Evolutionary conservation across 2,888 invertebrate genomes (phyloP), one percentile per base, ranked within the genome.

Genomic region (Cynaeus angustus): DNA sequence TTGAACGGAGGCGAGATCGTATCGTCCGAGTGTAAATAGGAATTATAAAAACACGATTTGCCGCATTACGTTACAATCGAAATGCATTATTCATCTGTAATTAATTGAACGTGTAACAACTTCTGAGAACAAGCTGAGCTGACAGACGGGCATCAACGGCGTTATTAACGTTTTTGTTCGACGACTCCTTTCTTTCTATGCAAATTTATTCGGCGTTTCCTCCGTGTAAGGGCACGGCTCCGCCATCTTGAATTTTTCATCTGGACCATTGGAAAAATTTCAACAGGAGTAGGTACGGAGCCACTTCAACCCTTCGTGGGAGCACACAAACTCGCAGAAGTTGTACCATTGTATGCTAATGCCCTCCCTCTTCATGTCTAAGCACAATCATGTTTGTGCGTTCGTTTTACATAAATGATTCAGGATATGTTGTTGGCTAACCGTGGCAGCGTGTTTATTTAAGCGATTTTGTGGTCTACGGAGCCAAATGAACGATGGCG

Each of bases 51-150:
- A 62, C 62, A 62, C 50, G 62, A 62, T 62, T 62, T 59, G 65
- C 65, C 55, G 53, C 45, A 55, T 65, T 65, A 62, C 50, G 30
- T 67, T 61, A 46, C 53, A 67, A 67, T 53, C 55, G 59, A 61
- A 59, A 61, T 67, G 43, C 52, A 61, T 45, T 61, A 67, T 67
- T 61, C 59, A 61, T 61, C 38, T 28, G 55, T 59, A 53, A 52
- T 67, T 67, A 61, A 67, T 61, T 67, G 67, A 59, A 61, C 64
- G 45, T 64, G 64, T 64, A 43, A 56, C 66, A 48, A 66, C 66
- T 66, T 56, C 66, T 56, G 56, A 48, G 58, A 58, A 58, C 66
- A 58, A 66, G 66, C 14, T 48, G n/a, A 26, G 46, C 26, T 53
- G 61, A 67, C 67, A 67, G 67, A 10, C 45, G 21, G 59, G 30